phyloP scores from a whole-genome alignment of 30 jellyfish, hydroid and myxozoan genomes.

The Hydra vulgaris region DNA sequence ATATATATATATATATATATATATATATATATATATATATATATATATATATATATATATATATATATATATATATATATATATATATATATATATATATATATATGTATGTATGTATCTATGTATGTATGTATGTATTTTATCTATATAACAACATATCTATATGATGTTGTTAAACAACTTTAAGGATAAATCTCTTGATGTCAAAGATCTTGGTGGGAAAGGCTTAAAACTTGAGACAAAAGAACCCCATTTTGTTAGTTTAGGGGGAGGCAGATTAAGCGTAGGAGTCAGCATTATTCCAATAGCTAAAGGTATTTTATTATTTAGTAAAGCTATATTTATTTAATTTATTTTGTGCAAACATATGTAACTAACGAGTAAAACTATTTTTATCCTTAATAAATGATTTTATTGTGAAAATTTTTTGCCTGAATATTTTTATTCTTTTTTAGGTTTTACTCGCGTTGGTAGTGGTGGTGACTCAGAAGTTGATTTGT shows the following conservation, averaged over 20 bases:
- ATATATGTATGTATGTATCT: no score
- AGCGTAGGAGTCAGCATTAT: constrained; percentile 96
- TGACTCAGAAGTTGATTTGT: constrained; percentile 69
- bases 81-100: no score
- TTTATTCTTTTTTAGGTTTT: constrained; percentile 51
- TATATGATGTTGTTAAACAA: not conserved
- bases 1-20: no score
- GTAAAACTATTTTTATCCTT: no score
- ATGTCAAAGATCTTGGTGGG: constrained; percentile 79
- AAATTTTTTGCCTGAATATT: no score
- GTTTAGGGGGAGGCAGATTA: constrained; percentile 98
- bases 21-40: not conserved
- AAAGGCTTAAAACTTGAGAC: constrained; percentile 85
- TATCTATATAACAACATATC: no score
- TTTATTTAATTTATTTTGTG: no score
- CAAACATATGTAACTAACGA: no score
- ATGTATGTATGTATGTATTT: no score
- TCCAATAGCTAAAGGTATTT: constrained; percentile 68
- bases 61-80: no score
- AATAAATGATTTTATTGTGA: no score
- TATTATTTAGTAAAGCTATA: not conserved
- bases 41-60: no score
- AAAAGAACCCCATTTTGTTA: constrained; percentile 93
- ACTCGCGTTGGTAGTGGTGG: constrained; percentile 69
- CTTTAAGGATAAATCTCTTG: constrained; percentile 69